Evolutionary conservation across 2,113 vertebrate species (phyloP).

Genomic region (Pterophyllum scalare): DNA sequence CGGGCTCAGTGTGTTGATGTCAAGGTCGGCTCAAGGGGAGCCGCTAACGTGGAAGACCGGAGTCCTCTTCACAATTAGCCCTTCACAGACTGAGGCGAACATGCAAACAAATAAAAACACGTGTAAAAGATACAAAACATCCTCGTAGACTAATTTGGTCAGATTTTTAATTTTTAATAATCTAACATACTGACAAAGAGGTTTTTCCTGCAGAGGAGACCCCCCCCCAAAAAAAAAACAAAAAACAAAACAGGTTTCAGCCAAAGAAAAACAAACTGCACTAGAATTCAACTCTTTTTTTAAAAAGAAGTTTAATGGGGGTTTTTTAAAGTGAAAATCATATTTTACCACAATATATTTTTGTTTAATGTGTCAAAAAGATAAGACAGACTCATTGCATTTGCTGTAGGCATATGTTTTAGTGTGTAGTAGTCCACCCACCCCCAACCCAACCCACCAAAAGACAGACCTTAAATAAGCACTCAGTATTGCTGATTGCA

Average conservation of each 20-base stretch:
- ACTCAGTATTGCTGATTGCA: too few relatives aligned
- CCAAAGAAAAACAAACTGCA: not conserved
- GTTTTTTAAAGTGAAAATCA: not conserved
- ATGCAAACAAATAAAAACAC: not conserved
- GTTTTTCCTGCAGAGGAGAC: not conserved
- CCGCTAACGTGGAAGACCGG: slow-evolving; percentile 43
- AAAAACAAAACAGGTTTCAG: too few relatives aligned
- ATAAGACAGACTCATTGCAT: too few relatives aligned
- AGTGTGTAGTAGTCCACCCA: not conserved
- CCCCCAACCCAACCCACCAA: not conserved
- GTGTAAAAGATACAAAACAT: not conserved
- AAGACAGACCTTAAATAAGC: too few relatives aligned
- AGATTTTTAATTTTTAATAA: not conserved
- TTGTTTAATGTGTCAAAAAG: not conserved
- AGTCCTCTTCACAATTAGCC: slow-evolving; percentile 46
- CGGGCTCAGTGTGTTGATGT: slow-evolving; percentile 64
- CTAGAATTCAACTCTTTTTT: not conserved
- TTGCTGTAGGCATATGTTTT: too few relatives aligned
- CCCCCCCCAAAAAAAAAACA: not conserved
- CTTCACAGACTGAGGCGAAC: slow-evolving; percentile 1
- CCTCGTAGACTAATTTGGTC: not conserved
- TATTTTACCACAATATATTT: not conserved
- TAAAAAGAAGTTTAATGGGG: not conserved
- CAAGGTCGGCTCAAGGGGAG: slow-evolving; percentile 79
- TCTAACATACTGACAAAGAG: not conserved